These are phyloP conservation scores for Pharmacophagus antenor DNA, from an alignment of 2,888 invertebrate species.

Conservation along the genomic window DNA sequence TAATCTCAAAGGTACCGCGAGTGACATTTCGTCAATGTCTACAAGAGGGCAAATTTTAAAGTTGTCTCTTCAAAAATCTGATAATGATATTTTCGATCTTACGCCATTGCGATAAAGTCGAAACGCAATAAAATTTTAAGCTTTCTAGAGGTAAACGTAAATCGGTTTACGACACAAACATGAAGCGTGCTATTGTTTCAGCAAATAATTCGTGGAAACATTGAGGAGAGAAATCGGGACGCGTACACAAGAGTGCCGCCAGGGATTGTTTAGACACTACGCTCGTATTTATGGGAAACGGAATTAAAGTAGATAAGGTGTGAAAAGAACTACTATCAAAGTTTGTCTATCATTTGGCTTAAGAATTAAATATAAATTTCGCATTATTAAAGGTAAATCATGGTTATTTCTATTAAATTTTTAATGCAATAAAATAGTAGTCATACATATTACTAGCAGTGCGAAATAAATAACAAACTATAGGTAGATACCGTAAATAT, in stretches of 20 bases:
- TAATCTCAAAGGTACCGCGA: conserved; percentile 74
- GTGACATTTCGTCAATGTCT: conserved; percentile 65
- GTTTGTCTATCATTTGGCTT: background rate
- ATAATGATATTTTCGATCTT: conserved; percentile 40
- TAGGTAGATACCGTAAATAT: no score
- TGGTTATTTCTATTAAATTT: no score
- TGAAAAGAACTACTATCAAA: background rate
- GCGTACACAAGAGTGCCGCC: conserved; percentile 56
- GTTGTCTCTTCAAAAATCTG: conserved; percentile 22
- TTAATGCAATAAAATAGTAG: no score
- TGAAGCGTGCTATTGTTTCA: conserved; percentile 73
- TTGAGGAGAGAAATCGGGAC: conserved; percentile 66
- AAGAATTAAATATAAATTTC: no score
- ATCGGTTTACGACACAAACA: conserved; percentile 55
- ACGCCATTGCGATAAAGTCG: conserved; percentile 34
- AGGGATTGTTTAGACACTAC: conserved; percentile 50
- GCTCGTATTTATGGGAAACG: conserved; percentile 13
- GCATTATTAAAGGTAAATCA: no score
- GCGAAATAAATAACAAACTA: no score
- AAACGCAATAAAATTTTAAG: conserved; percentile 27
- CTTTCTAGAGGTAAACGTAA: conserved; percentile 29
- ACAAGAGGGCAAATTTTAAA: conserved; percentile 47
- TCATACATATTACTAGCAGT: no score
- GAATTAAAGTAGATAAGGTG: conserved; percentile 5
- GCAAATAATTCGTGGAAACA: conserved; percentile 76